These are phyloP conservation scores for Champsocephalus gunnari DNA, from an alignment of 2,797 vertebrate species.

Conservation along the genomic window DNA sequence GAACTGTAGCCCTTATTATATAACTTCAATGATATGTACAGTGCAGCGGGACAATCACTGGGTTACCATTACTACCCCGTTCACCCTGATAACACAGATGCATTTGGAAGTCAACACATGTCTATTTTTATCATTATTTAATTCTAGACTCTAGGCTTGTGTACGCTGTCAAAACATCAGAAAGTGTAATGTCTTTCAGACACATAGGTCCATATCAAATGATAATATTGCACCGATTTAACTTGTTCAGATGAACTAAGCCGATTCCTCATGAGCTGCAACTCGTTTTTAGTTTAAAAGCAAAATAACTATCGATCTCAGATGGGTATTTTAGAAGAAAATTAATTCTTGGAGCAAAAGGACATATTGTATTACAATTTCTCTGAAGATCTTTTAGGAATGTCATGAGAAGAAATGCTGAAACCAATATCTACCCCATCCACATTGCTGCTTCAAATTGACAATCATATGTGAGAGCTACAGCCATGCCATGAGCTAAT, in stretches of 20 bases:
- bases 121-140: not conserved
- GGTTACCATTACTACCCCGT: not conserved
- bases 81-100: not conserved
- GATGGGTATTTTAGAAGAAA: not conserved
- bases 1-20: too few species aligned
- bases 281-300: not conserved
- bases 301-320: not conserved
- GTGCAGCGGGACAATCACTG: not conserved
- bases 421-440: slow-evolving; percentile 28
- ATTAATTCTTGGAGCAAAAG: not conserved
- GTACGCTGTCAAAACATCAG: not conserved
- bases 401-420: slow-evolving; percentile 15
- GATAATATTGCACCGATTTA: not conserved
- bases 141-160: not conserved
- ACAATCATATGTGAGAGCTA: not conserved
- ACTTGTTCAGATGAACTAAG: not conserved
- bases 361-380: not conserved
- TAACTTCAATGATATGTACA: not conserved
- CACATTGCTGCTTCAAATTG: not conserved
- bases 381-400: slow-evolving; percentile 3
- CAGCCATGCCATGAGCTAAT: not conserved
- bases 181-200: not conserved
- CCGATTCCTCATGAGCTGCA: not conserved
- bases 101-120: not conserved
- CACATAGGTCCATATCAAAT: too few species aligned